Conservation (phyloP, 2,113 vertebrate genomes). For the Ameiurus melas region DNA sequence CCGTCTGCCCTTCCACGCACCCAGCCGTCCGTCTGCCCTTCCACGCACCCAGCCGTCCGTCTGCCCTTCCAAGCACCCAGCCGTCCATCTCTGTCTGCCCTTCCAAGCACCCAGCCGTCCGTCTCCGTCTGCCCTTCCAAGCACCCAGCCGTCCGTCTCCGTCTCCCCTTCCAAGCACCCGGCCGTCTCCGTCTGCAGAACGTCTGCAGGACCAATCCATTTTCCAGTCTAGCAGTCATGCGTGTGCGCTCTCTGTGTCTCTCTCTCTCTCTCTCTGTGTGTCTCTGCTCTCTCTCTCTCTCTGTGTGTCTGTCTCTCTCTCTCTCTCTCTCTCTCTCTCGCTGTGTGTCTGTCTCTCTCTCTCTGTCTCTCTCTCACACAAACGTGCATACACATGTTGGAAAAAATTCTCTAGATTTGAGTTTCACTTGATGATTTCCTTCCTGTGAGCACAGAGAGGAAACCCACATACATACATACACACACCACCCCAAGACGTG, state of each 20-base stretch:
- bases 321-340: background rate
- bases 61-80: too few relatives aligned
- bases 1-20: too few relatives aligned
- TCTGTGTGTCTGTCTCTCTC: too few relatives aligned
- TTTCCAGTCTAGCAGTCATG: background rate
- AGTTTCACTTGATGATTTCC: background rate
- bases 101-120: too few relatives aligned
- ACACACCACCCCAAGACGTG: background rate
- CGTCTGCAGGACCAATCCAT: too few relatives aligned
- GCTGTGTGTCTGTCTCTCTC: background rate
- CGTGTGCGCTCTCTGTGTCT: background rate
- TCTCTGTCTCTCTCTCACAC: background rate
- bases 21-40: too few relatives aligned
- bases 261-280: background rate
- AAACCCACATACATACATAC: background rate
- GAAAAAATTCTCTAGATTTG: background rate
- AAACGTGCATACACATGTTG: too few relatives aligned
- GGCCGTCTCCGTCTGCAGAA: background rate
- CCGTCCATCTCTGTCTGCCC: too few relatives aligned
- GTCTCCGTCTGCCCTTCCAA: too few relatives aligned
- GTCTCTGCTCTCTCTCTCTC: background rate
- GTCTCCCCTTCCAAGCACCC: background rate
- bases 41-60: too few relatives aligned
- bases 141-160: background rate
- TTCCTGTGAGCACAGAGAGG: background rate